Evolutionary conservation across 1,140 invertebrate species (phyloP).

Genomic region (Drosophila malerkotliana): DNA sequence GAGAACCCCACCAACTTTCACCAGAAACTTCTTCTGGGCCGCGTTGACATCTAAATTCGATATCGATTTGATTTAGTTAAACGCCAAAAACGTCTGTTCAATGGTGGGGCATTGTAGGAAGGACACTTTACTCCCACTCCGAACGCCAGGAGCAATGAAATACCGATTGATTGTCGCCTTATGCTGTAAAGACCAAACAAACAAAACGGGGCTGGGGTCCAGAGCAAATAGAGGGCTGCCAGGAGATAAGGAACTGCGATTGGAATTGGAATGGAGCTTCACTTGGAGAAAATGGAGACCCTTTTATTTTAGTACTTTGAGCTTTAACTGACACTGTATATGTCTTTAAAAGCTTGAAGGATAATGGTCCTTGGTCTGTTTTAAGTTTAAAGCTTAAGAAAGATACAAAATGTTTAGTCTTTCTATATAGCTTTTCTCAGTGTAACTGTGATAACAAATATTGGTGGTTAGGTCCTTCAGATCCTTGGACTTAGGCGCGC

Average conservation of each 20-base stretch:
- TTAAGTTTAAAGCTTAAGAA: no score
- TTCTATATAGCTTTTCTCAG: background rate
- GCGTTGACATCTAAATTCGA: slow-evolving; percentile 79
- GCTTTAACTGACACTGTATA: no score
- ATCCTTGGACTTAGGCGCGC: slow-evolving; percentile 32
- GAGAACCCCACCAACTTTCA: background rate
- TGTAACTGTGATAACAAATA: slow-evolving; percentile 20
- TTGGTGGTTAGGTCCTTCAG: slow-evolving; percentile 16
- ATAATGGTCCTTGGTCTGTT: no score
- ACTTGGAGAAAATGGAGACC: background rate
- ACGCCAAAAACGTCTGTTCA: slow-evolving; percentile 51
- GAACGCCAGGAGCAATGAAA: slow-evolving; percentile 54
- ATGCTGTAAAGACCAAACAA: slow-evolving; percentile 73
- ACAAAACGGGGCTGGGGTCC: slow-evolving; percentile 20
- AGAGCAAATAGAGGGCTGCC: slow-evolving; percentile 41
- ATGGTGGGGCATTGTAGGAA: slow-evolving; percentile 26
- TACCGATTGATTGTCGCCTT: slow-evolving; percentile 74
- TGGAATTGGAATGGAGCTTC: slow-evolving; percentile 28
- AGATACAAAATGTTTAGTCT: background rate
- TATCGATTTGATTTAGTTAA: slow-evolving; percentile 82
- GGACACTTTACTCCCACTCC: slow-evolving; percentile 18
- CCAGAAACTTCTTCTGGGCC: slow-evolving; percentile 54
- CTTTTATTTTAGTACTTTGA: no score
- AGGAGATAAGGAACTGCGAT: slow-evolving; percentile 44
- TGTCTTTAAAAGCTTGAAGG: no score